phyloP scores from a whole-genome alignment of 2,113 vertebrate genomes.

The Podiceps cristatus region DNA sequence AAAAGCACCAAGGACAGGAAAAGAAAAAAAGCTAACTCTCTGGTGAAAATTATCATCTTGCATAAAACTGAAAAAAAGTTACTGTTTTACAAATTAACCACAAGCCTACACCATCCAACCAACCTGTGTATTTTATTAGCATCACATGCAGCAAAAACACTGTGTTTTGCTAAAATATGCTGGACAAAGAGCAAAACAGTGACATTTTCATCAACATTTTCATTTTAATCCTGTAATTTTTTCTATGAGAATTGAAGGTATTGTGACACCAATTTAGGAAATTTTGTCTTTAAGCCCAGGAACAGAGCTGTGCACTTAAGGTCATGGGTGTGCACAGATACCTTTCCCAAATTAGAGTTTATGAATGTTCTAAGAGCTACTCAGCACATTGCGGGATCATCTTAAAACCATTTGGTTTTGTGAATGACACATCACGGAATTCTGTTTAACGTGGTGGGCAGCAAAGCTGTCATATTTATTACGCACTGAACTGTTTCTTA shows the following conservation, averaged over 20 bases:
- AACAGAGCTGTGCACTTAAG: neutral
- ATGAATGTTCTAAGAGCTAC: neutral
- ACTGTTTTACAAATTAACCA: neutral
- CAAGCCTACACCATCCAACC: neutral
- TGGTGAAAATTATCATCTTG: neutral
- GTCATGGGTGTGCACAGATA: neutral
- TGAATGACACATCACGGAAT: neutral
- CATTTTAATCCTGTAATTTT: neutral
- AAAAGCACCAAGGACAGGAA: neutral
- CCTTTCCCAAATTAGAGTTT: slow-evolving; percentile 7
- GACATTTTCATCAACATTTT: neutral
- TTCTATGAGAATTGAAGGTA: neutral
- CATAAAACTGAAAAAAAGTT: neutral
- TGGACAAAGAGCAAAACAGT: neutral
- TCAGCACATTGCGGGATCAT: neutral
- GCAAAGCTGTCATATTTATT: neutral
- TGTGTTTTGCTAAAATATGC: neutral
- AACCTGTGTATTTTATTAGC: fast-evolving
- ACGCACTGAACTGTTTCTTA: neutral
- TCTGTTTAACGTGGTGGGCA: neutral
- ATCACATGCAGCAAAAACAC: neutral
- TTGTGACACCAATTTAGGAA: neutral
- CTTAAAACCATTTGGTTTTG: neutral
- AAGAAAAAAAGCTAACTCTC: neutral
- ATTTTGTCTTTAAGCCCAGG: neutral